Evolutionary conservation across 2,888 invertebrate species (phyloP).

Genomic region (Amblyjoppa fuscipennis): DNA sequence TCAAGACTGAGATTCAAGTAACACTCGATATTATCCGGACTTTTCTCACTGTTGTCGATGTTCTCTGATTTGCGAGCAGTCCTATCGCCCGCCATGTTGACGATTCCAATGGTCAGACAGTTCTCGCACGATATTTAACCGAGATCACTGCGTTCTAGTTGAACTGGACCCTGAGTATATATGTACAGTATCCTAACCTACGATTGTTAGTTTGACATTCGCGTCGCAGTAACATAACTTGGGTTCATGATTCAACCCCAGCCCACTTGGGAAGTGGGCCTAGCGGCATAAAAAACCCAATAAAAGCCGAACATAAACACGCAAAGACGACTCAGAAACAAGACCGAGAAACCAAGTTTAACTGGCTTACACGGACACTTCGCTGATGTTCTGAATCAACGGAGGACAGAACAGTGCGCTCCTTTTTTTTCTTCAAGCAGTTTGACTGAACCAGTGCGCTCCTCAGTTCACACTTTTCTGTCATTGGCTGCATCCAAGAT

Average conservation of each 20-base stretch:
- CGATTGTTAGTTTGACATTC: neutral
- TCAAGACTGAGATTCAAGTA: conserved; percentile 76
- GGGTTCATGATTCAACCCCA: neutral
- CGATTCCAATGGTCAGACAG: conserved; percentile 1
- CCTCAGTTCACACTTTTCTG: no score
- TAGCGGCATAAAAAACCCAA: neutral
- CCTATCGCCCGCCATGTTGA: conserved; percentile 81
- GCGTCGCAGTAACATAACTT: neutral
- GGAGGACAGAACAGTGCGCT: no score
- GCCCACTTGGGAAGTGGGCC: neutral
- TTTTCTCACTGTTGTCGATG: conserved; percentile 75
- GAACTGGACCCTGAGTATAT: neutral
- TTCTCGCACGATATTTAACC: neutral
- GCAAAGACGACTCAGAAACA: neutral
- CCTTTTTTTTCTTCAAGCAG: no score
- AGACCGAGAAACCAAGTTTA: no score
- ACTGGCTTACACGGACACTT: no score
- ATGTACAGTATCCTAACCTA: neutral
- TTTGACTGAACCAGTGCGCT: no score
- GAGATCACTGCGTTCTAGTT: neutral
- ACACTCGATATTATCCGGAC: conserved; percentile 76
- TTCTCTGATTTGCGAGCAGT: conserved; percentile 76
- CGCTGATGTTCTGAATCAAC: no score
- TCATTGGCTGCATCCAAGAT: no score
- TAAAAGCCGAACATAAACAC: neutral